These are phyloP conservation scores for Formica selysi DNA, from an alignment of 1,140 invertebrate species.

Conservation along the genomic window DNA sequence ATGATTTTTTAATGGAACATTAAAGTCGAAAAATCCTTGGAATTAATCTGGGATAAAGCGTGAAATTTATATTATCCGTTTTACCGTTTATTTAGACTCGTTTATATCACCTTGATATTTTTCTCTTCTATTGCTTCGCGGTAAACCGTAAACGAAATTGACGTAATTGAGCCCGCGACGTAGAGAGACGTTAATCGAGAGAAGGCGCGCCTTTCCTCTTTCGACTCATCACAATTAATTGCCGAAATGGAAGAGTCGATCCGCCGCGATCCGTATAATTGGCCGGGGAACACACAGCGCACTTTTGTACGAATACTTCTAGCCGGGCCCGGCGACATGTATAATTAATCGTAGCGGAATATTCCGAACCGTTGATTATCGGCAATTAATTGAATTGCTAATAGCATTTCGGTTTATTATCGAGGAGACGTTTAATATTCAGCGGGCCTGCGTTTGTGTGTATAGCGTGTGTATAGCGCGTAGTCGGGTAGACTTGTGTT, in stretches of 20 bases:
- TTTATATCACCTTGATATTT: slow-evolving; percentile 11
- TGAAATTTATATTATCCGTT: background rate
- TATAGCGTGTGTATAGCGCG: slow-evolving; percentile 50
- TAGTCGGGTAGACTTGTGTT: slow-evolving; percentile 35
- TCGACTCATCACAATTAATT: slow-evolving; percentile 55
- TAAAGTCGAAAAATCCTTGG: background rate
- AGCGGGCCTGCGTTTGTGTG: slow-evolving; percentile 55
- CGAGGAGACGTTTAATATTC: slow-evolving; percentile 71
- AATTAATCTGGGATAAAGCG: background rate
- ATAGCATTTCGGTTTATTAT: slow-evolving; percentile 75
- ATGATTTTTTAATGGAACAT: background rate
- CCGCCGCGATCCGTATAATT: slow-evolving; percentile 61
- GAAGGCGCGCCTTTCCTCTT: slow-evolving; percentile 42
- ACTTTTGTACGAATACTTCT: slow-evolving; percentile 48
- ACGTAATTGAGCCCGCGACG: slow-evolving; percentile 21
- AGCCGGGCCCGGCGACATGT: slow-evolving; percentile 43
- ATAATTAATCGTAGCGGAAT: slow-evolving; percentile 75
- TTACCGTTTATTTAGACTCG: slow-evolving; percentile 12
- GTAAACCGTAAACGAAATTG: slow-evolving; percentile 32
- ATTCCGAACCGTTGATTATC: slow-evolving; percentile 73
- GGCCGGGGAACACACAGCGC: background rate
- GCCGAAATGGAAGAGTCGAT: slow-evolving; percentile 62
- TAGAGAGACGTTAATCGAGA: slow-evolving; percentile 41
- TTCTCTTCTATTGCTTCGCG: background rate
- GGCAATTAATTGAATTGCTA: slow-evolving; percentile 76